Percentiles rank a stretch among this genome's conserved stretches.
Evolutionary conservation across 2,113 vertebrate genomes (phyloP).

Genomic region (Poecile atricapillus): DNA sequence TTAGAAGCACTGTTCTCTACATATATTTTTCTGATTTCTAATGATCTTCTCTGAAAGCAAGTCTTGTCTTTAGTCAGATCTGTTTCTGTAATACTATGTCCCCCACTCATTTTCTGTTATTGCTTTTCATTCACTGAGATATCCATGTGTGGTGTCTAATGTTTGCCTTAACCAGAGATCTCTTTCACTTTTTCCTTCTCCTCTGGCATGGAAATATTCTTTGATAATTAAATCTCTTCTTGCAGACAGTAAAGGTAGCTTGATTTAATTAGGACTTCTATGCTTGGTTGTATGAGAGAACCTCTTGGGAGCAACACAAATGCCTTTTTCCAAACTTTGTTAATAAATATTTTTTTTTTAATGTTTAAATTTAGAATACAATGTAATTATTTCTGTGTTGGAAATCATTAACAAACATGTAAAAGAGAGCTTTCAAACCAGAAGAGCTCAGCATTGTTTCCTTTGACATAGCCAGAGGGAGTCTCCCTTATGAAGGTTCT

Average conservation of each 20-base stretch:
- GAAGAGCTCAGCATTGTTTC: background rate
- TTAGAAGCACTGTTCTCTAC: background rate
- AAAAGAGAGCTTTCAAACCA: background rate
- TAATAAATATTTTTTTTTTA: background rate
- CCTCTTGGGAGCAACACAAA: background rate
- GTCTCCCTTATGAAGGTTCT: background rate
- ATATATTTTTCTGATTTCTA: background rate
- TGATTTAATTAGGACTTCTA: background rate
- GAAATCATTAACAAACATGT: background rate
- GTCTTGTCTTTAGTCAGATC: background rate
- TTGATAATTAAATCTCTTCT: constrained; percentile 11
- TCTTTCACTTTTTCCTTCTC: background rate
- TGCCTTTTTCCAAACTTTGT: background rate
- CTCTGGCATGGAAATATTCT: background rate
- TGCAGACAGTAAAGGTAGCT: constrained; percentile 2
- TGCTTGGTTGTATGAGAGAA: background rate
- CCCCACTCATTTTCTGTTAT: background rate
- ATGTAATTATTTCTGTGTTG: background rate
- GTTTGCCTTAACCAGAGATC: background rate
- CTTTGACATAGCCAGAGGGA: background rate
- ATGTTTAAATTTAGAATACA: background rate
- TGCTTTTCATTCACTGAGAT: background rate
- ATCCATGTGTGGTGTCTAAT: background rate
- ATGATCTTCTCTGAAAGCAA: background rate
- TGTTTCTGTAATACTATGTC: background rate